These are phyloP conservation scores for Podarcis raffonei DNA, from an alignment of 2,113 vertebrate species.

Conservation along the genomic window DNA sequence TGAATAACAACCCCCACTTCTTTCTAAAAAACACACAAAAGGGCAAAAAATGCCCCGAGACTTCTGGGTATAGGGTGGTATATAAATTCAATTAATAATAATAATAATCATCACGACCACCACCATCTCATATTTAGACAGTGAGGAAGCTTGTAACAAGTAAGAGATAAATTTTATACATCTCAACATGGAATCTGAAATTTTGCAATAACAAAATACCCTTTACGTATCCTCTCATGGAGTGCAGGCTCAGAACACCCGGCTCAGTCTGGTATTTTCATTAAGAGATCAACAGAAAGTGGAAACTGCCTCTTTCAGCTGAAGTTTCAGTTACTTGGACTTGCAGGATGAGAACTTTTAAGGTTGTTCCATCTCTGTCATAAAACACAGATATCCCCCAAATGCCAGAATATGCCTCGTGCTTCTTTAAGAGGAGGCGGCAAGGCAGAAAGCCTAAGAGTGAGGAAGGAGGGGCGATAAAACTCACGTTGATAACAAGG, in stretches of 20 bases:
- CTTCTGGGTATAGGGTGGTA: too few relatives aligned
- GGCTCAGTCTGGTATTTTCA: fast-evolving
- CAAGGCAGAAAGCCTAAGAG: not conserved
- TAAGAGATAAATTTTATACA: not conserved
- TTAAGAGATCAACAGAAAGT: constrained; percentile 32
- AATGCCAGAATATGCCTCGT: not conserved
- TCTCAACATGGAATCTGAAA: not conserved
- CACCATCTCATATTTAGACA: not conserved
- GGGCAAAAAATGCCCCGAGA: not conserved
- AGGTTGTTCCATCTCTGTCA: constrained; percentile 7
- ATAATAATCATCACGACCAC: not conserved
- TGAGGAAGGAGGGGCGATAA: not conserved
- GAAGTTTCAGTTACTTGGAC: constrained; percentile 33
- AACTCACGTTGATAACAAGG: not conserved
- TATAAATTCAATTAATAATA: too few relatives aligned
- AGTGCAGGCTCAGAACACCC: not conserved
- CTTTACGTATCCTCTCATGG: not conserved
- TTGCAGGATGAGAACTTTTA: not conserved
- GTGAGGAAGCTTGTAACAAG: not conserved
- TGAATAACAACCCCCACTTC: not conserved
- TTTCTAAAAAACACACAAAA: not conserved
- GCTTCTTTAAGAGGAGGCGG: constrained; percentile 57
- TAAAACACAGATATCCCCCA: not conserved
- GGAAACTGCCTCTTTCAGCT: not conserved
- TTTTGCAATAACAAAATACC: not conserved